Conservation (phyloP, 2,888 invertebrate species). For the Drosophila eohydei region DNA sequence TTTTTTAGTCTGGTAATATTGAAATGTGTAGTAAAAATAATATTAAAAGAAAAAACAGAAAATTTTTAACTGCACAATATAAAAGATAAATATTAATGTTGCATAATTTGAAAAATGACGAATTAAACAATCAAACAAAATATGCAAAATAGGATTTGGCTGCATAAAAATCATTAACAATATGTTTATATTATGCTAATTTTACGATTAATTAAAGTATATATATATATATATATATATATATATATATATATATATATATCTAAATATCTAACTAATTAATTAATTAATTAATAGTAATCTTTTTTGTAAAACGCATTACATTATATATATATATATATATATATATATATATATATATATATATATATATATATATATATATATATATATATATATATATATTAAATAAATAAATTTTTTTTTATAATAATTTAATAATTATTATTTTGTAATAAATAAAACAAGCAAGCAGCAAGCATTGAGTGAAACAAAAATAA, state of each 20-base stretch:
- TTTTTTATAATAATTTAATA: slow-evolving; percentile 65
- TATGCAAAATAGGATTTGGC: slow-evolving; percentile 13
- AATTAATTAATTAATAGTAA: slow-evolving; percentile 29
- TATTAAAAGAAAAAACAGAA: slow-evolving; percentile 8
- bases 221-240: slow-evolving; percentile 4
- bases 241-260: slow-evolving; percentile 20
- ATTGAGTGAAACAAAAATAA: slow-evolving; percentile 37
- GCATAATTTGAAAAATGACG: not conserved
- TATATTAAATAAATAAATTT: slow-evolving; percentile 75
- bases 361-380: slow-evolving; percentile 23
- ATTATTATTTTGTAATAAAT: slow-evolving; percentile 76
- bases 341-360: not conserved
- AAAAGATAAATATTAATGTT: slow-evolving; percentile 1
- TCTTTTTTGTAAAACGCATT: slow-evolving; percentile 54
- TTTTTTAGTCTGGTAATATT: slow-evolving; percentile 16
- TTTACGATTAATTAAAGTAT: slow-evolving; percentile 36
- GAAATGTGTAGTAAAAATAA: slow-evolving; percentile 9
- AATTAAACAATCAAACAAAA: slow-evolving; percentile 2
- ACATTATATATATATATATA: slow-evolving; percentile 49
- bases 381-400: slow-evolving; percentile 24
- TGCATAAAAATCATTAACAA: slow-evolving; percentile 19
- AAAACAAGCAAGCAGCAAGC: slow-evolving; percentile 24
- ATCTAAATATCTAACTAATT: slow-evolving; percentile 40
- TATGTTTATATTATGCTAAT: slow-evolving; percentile 59
- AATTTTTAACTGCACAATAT: slow-evolving; percentile 20